Evolutionary conservation across 1,140 invertebrate genomes (phyloP), one percentile per base, ranked within the genome.

Genomic region (Drosophila baimaii): DNA sequence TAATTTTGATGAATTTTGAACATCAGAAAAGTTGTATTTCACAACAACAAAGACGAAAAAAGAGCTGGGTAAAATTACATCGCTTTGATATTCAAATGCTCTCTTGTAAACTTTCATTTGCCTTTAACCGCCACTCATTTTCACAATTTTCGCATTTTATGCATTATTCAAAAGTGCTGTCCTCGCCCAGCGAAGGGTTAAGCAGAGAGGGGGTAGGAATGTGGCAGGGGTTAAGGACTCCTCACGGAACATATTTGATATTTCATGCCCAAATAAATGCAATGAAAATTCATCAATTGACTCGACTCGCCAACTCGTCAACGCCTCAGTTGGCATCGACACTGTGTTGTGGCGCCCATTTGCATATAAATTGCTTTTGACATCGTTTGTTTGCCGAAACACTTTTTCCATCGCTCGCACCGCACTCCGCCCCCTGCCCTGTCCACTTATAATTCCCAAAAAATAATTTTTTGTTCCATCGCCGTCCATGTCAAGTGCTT

Each of bases 341-440:
- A 66, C 74, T 56, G 62, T 44, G 37, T 58, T 44, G 37, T 71
- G 41, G 44, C 52, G 33, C 41, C 37, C 61, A 90, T 90, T 90
- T 90, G 88, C 88, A 90, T 90, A 88, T 90, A 90, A 90, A 90
- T 90, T 90, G 88, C 61, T 81, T 90, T 88, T 82, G 73, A 57
- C 51, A 84, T 72, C 66, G 52, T 69, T 68, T 74, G 57, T 78
- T 74, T 73, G 33, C 47, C 58, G 55, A 73, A 69, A 80, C 75
- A 66, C 70, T 64, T 31, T 43, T 47, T 39, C 61, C 35, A 33
- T 33, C 49, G 27, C 49, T 21, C 7, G 10, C 8, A n/a, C 27
- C 39, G 13, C 13, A 5, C 10, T 10, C 17, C 0, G 8, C 7
- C 49, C 49, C 15, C 2, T 19, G 5, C 29, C 54, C 7, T 17